Evolutionary conservation across 2,113 vertebrate genomes (phyloP).

Genomic region (Excalfactoria chinensis): DNA sequence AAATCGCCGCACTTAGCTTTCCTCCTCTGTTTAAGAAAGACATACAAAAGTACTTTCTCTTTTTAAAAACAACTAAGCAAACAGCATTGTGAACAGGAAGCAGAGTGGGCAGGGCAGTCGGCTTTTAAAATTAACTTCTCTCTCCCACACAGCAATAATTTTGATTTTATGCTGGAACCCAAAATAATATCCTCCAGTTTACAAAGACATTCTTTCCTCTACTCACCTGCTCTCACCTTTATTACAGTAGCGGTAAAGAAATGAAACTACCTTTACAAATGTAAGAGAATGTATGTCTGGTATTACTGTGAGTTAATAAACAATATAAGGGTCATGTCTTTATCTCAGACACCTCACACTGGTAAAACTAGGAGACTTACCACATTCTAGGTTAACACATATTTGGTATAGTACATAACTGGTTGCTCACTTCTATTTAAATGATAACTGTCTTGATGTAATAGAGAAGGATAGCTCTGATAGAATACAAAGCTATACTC

Average conservation of each 20-base stretch:
- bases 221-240: not conserved
- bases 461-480: not conserved
- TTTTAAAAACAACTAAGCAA: slow-evolving; percentile 10
- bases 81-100: not conserved
- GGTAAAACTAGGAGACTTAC: not conserved
- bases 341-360: not conserved
- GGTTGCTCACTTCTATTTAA: not conserved
- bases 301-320: not conserved
- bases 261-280: not conserved
- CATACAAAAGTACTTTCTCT: not conserved
- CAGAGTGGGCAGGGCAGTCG: slow-evolving; percentile 25
- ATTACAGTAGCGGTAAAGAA: not conserved
- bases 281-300: not conserved
- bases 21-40: not conserved
- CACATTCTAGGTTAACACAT: not conserved
- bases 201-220: not conserved
- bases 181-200: not conserved
- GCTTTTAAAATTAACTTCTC: slow-evolving; percentile 29
- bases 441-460: not conserved
- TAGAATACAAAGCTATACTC: not conserved
- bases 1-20: not conserved
- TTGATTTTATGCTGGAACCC: not conserved
- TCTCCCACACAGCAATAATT: not conserved
- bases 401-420: no score
- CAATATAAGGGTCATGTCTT: fast-evolving